Conservation (phyloP, 1,140 invertebrate genomes). For the Gryon sp. region DNA sequence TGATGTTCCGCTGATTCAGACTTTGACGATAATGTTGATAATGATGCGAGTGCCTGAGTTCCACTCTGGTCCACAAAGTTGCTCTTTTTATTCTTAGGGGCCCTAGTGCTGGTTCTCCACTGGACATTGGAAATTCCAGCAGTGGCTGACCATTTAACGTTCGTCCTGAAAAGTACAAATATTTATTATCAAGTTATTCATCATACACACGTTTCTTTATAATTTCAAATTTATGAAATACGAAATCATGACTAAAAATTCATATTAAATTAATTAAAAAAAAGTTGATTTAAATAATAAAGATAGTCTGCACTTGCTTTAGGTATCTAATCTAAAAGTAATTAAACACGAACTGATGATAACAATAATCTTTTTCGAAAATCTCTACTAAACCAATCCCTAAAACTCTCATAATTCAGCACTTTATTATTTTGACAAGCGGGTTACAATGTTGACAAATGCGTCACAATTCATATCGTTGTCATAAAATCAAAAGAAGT, state of each 20-base stretch:
- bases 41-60: slow-evolving; percentile 80
- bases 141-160: slow-evolving; percentile 90
- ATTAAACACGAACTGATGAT: no score
- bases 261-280: no score
- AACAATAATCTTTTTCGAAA: no score
- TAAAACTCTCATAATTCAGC: no score
- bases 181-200: neutral
- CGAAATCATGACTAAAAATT: neutral
- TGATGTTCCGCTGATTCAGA: slow-evolving; percentile 80
- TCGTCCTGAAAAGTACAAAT: slow-evolving; percentile 82
- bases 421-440: no score
- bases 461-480: neutral
- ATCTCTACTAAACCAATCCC: no score
- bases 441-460: neutral
- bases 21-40: slow-evolving; percentile 78
- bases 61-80: slow-evolving; percentile 87
- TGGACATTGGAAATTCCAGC: slow-evolving; percentile 88
- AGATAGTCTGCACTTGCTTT: no score
- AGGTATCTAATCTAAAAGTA: no score
- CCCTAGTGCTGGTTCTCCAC: slow-evolving; percentile 80
- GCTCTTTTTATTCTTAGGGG: slow-evolving; percentile 86
- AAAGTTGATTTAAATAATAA: no score
- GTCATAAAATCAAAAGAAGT: slow-evolving; percentile 21
- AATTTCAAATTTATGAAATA: neutral
- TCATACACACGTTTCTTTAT: neutral